Evolutionary conservation across 2,888 invertebrate species (phyloP).

Genomic region (Spodoptera exigua): DNA sequence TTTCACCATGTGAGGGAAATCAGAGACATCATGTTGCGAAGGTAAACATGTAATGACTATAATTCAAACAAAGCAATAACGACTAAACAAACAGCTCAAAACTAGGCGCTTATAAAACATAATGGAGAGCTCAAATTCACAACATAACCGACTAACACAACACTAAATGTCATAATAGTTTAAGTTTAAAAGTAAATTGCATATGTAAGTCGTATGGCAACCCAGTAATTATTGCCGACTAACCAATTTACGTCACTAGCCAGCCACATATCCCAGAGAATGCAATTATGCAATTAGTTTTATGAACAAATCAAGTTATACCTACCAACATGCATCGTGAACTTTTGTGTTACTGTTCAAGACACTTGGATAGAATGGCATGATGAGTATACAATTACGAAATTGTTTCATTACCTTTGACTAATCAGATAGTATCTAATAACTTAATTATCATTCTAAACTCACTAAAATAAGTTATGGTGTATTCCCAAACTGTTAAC

Average conservation of each 20-base stretch:
- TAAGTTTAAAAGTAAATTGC: conserved; percentile 30
- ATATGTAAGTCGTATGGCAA: conserved; percentile 19
- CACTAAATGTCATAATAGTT: conserved; percentile 25
- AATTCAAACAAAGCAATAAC: no score
- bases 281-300: conserved; percentile 46
- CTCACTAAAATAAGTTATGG: no score
- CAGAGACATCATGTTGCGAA: no score
- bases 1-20: no score
- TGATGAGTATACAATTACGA: no score
- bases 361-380: background rate
- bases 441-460: no score
- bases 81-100: no score
- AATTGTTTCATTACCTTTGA: no score
- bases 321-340: conserved; percentile 3
- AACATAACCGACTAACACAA: conserved; percentile 5
- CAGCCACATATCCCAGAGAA: conserved; percentile 31
- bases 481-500: no score
- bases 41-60: no score
- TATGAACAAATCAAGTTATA: conserved; percentile 38
- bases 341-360: conserved; percentile 4
- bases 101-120: no score
- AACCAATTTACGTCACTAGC: conserved; percentile 30
- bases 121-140: background rate
- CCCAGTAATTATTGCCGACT: conserved; percentile 42
- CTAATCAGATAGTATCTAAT: no score